Conservation (phyloP, 2,888 invertebrate species). For the Noctua comes region DNA sequence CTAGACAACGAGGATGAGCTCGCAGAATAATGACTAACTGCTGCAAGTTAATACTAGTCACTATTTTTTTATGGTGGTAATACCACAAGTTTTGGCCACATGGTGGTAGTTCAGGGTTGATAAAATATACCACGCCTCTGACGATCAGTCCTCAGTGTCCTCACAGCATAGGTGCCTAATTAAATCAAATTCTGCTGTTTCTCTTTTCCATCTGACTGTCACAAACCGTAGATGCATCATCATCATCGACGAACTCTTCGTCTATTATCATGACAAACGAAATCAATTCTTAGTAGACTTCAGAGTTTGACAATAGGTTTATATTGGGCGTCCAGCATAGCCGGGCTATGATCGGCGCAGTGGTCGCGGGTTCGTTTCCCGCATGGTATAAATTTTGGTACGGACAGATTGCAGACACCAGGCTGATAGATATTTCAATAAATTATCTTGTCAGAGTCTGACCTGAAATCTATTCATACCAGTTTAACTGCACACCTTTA, state of each 20-base stretch:
- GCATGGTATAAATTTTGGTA: too few relatives aligned
- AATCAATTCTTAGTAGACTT: not conserved
- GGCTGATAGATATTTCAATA: too few relatives aligned
- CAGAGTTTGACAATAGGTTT: not conserved
- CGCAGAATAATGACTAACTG: too few relatives aligned
- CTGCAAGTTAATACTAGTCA: not conserved
- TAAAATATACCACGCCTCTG: not conserved
- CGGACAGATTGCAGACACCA: too few relatives aligned
- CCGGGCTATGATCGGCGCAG: not conserved
- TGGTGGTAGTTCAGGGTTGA: not conserved
- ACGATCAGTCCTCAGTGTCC: not conserved
- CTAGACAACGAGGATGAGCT: not conserved
- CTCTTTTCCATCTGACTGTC: not conserved
- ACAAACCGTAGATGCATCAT: too few relatives aligned
- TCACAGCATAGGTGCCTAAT: not conserved
- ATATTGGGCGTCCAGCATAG: not conserved
- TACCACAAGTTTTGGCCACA: too few relatives aligned
- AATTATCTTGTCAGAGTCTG: too few relatives aligned
- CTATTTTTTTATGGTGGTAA: not conserved
- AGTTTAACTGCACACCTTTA: too few relatives aligned
- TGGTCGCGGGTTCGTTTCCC: not conserved
- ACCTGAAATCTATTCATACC: not conserved
- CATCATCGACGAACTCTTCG: too few relatives aligned
- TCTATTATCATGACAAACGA: not conserved
- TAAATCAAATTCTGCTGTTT: not conserved